Evolutionary conservation across 1,140 invertebrate species (phyloP).

Genomic region (Bradynema listronoti): DNA sequence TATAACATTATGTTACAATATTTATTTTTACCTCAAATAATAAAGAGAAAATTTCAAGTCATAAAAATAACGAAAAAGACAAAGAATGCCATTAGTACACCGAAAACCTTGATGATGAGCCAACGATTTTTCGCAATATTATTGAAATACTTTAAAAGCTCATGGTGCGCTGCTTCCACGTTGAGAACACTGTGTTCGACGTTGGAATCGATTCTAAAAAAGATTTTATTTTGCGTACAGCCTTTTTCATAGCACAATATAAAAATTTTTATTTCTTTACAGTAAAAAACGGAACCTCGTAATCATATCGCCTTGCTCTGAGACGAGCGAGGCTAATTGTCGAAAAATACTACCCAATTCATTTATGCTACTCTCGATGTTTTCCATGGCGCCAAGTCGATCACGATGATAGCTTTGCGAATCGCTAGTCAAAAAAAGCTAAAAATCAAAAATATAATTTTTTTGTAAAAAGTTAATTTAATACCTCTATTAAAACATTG

Average conservation of each 20-base stretch:
- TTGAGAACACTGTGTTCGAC: constrained; percentile 89
- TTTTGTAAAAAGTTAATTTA: not conserved
- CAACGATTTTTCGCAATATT: constrained; percentile 92
- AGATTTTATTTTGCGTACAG: not conserved
- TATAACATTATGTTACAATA: no score
- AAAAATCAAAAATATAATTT: constrained; percentile 3
- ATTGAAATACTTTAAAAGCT: constrained; percentile 96
- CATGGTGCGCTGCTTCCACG: constrained; percentile 90
- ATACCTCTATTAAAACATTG: no score
- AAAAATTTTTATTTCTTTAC: not conserved
- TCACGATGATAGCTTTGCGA: constrained; percentile 71
- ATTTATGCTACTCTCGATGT: constrained; percentile 96
- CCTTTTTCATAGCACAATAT: constrained; percentile 1
- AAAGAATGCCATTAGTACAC: constrained; percentile 95
- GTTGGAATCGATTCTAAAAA: constrained; percentile 83
- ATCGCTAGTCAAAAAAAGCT: constrained; percentile 38
- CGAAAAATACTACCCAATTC: constrained; percentile 97
- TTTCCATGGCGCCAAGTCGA: constrained; percentile 93
- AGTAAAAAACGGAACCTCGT: constrained; percentile 66
- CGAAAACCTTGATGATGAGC: constrained; percentile 99
- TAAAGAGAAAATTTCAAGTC: no score
- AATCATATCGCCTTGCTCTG: constrained; percentile 92
- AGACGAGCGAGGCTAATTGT: constrained; percentile 94
- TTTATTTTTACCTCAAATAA: no score
- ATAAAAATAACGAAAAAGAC: constrained; percentile 93